phyloP scores from a whole-genome alignment of 1,140 invertebrate genomes.

The Manduca sexta region DNA sequence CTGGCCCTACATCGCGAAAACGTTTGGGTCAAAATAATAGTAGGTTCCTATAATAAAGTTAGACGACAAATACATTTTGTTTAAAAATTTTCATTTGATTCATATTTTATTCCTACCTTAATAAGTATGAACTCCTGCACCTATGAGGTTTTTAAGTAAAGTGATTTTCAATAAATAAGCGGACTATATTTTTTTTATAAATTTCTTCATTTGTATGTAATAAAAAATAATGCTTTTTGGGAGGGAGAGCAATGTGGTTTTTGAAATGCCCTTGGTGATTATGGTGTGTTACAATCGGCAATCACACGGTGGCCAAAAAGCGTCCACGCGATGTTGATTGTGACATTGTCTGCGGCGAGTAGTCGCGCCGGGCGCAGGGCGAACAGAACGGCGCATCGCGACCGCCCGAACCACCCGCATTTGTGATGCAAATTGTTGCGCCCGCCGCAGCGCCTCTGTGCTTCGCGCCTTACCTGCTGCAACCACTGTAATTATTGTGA shows the following conservation, averaged over 20 bases:
- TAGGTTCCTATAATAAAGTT: too few species aligned
- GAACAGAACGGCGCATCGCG: constrained; percentile 39
- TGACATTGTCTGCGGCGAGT: constrained; percentile 61
- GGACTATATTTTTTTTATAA: too few species aligned
- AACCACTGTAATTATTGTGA: constrained; percentile 62
- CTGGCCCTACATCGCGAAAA: too few species aligned
- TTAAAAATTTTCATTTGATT: too few species aligned
- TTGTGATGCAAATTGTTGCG: constrained; percentile 70
- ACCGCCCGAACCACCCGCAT: constrained; percentile 45
- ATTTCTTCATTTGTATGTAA: too few species aligned
- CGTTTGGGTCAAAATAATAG: too few species aligned
- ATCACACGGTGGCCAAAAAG: constrained; percentile 66
- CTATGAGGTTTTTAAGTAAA: too few species aligned
- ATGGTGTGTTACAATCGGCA: constrained; percentile 61
- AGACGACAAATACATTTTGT: too few species aligned
- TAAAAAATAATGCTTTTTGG: too few species aligned
- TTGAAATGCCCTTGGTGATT: constrained; percentile 34
- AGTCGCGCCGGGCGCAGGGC: constrained; percentile 33
- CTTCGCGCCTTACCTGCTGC: constrained; percentile 58
- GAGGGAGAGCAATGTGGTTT: background rate
- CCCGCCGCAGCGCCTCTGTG: constrained; percentile 45
- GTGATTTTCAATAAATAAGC: too few species aligned
- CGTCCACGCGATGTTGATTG: constrained; percentile 67
- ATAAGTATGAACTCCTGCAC: too few species aligned
- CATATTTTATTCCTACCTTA: too few species aligned